Evolutionary conservation across 2,888 invertebrate species (phyloP), one percentile per base, ranked within the genome.

Genomic region (Incurvaria masculella): DNA sequence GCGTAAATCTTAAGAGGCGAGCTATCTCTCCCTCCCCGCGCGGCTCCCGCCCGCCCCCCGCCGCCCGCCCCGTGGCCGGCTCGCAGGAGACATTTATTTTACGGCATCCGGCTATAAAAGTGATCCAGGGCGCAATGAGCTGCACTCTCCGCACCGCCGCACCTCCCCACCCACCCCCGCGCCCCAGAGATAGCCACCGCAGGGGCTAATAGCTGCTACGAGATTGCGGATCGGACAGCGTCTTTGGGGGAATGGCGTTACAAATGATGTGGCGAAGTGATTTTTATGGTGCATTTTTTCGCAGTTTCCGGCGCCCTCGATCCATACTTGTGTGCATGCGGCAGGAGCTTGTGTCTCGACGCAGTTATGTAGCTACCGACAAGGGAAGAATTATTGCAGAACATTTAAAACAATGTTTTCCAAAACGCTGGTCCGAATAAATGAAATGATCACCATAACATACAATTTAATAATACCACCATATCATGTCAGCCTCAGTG

Each of bases 101-200:
- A 78, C 75, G 73, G 74, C 74, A 66, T 78, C 78, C 76, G 75
- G 75, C 73, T 65, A 76, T 78, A 76, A 78, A 78, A 78, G 75
- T 76, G 78, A 78, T 76, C 76, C 75, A 76, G 69, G 66, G 72
- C 73, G 33, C 33, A 33, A 33, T 33, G 33, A 33, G 33, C 27
- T 14, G 44, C 41, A 56, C 49, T 40, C 16, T 41, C 21, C 21
- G 41, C 18, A 41, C 41, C 17, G 8, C 41, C 40, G 4, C 40
- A 39, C 26, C 62, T 3, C 51, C 58, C 69, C 69, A 23, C 23
- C 23, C 23, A 23, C 8, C 33, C 4, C 33, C 33, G 8, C 33
- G 33, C 14, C 33, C 14, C 33, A 33, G 33, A 33, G 33, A 33
- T 33, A 33, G 33, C 33, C 33, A 11, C 33, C 33, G 11, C 33